Evolutionary conservation across 2,797 vertebrate species (phyloP).

Genomic region (Notamacropus eugenii): DNA sequence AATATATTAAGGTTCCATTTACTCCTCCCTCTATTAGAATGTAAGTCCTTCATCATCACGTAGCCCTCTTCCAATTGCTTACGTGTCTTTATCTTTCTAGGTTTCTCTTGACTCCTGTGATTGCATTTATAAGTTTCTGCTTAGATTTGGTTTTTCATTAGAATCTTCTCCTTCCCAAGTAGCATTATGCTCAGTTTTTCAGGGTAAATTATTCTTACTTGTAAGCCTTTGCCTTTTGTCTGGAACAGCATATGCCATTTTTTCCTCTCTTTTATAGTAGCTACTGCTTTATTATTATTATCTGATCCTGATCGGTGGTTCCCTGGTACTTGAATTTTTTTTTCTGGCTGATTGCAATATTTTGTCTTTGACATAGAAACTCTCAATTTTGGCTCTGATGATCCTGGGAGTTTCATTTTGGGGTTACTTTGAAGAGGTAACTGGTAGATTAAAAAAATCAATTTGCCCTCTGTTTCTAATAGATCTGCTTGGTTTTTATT

Average conservation of each 20-base stretch:
- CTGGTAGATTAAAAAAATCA: not conserved
- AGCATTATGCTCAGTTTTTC: not conserved
- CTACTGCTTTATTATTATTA: not conserved
- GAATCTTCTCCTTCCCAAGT: not conserved
- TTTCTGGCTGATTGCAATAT: not conserved
- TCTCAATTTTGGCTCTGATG: not conserved
- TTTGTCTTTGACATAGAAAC: not conserved
- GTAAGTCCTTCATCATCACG: not conserved
- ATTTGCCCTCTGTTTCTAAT: not conserved
- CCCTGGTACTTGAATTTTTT: not conserved
- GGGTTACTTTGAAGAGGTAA: not conserved
- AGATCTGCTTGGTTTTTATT: not conserved
- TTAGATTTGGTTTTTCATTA: not conserved
- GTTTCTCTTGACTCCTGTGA: not conserved
- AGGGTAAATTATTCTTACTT: not conserved
- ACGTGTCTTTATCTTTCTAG: not conserved
- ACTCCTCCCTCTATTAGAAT: not conserved
- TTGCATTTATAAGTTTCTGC: not conserved
- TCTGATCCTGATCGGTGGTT: not conserved
- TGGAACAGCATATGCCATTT: not conserved
- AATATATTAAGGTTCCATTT: not conserved
- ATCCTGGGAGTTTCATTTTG: not conserved
- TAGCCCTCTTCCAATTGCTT: not conserved
- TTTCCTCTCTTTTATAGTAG: not conserved
- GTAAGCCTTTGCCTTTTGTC: not conserved